Conservation (phyloP, 37 sponge, comb jelly and placozoan species). For the Halichondria panicea region DNA sequence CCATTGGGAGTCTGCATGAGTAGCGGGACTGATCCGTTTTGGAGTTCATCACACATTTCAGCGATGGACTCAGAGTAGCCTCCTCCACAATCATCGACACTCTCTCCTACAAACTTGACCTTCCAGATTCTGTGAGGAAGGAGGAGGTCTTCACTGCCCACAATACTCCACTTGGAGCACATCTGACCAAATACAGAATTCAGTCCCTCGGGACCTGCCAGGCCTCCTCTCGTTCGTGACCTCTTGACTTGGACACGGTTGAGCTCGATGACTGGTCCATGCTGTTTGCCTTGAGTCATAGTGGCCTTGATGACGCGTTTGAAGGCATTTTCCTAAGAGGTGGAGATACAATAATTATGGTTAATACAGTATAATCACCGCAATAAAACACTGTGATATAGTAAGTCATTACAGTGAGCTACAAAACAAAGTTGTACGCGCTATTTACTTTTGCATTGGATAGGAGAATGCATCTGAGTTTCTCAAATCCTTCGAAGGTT, state of each 20-base stretch:
- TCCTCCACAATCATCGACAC: conserved; percentile 96
- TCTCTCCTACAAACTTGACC: conserved; percentile 95
- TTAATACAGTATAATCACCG: neutral
- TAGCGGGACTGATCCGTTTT: conserved; percentile 84
- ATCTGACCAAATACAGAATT: conserved; percentile 92
- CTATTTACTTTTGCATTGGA: conserved; percentile 73
- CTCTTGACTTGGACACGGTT: conserved; percentile 85
- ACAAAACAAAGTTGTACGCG: neutral
- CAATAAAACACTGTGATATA: neutral
- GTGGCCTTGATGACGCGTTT: conserved; percentile 88
- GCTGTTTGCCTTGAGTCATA: conserved; percentile 88
- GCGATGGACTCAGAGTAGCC: conserved; percentile 96
- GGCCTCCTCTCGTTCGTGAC: conserved; percentile 39
- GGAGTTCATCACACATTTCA: conserved; percentile 97
- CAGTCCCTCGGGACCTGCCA: conserved; percentile 71
- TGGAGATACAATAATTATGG: neutral
- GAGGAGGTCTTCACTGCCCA: conserved; percentile 64
- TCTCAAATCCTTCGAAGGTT: conserved; percentile 50
- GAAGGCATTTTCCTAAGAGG: conserved; percentile 83
- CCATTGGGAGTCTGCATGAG: conserved; percentile 97
- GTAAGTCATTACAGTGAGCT: neutral
- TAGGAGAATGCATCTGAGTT: conserved; percentile 55
- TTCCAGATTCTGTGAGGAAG: conserved; percentile 95
- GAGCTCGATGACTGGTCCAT: conserved; percentile 90
- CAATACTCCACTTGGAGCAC: conserved; percentile 79